Conservation (phyloP, 2,888 invertebrate species). For the Aquatica leii region DNA sequence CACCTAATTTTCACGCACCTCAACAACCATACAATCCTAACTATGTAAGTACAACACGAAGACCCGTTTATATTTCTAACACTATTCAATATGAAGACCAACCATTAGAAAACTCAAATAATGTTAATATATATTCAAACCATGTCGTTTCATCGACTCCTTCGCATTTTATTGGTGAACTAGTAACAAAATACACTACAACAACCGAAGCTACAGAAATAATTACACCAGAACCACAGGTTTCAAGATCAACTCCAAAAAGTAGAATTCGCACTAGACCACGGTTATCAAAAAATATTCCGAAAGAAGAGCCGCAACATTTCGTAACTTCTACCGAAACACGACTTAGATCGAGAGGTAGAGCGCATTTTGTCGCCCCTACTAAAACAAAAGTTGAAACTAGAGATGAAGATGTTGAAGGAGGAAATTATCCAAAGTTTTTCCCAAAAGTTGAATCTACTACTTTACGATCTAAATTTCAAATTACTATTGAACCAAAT, state of each 20-base stretch:
- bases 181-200: not conserved
- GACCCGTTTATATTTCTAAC: constrained; percentile 16
- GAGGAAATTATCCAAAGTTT: constrained; percentile 61
- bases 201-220: constrained; percentile 27
- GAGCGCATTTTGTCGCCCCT: constrained; percentile 64
- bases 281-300: constrained; percentile 54
- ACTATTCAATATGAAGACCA: constrained; percentile 20
- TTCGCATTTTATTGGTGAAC: not conserved
- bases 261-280: constrained; percentile 54
- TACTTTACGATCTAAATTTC: constrained; percentile 57
- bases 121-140: constrained; percentile 33
- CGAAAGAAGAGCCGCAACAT: constrained; percentile 27
- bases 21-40: constrained; percentile 39
- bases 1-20: constrained; percentile 58
- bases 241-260: constrained; percentile 15
- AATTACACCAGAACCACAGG: constrained; percentile 24
- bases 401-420: constrained; percentile 59
- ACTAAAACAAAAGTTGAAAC: constrained; percentile 37
- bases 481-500: constrained; percentile 56
- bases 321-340: not conserved
- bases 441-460: constrained; percentile 48
- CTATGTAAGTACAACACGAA: constrained; percentile 38
- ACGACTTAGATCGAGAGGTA: constrained; percentile 62
- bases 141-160: constrained; percentile 23
- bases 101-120: constrained; percentile 24